Percentiles rank a stretch among this genome's conserved stretches.
Evolutionary conservation across 2,888 invertebrate genomes (phyloP).

Genomic region (Melitaea athalia): DNA sequence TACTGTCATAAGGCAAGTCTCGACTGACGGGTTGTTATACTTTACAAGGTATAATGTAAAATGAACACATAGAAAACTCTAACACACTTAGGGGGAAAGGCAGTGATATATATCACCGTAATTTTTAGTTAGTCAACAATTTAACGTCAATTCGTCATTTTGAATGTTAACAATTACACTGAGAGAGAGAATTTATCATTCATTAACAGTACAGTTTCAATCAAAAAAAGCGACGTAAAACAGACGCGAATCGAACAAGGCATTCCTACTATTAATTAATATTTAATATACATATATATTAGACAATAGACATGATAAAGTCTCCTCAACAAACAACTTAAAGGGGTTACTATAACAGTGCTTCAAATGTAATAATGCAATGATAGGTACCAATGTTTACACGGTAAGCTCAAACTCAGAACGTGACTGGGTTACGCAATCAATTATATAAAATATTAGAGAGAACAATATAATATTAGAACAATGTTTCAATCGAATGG

Average conservation of each 20-base stretch:
- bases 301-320: constrained; percentile 80
- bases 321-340: constrained; percentile 80
- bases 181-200: constrained; percentile 54
- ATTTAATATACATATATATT: constrained; percentile 65
- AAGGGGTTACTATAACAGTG: constrained; percentile 78
- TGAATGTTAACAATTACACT: constrained; percentile 59
- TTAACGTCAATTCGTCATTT: constrained; percentile 55
- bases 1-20: constrained; percentile 61
- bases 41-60: constrained; percentile 45
- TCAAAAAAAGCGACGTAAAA: constrained; percentile 67
- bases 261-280: constrained; percentile 71
- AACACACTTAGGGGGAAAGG: constrained; percentile 61
- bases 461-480: constrained; percentile 31
- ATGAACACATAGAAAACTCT: constrained; percentile 65
- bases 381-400: constrained; percentile 70
- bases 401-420: constrained; percentile 71
- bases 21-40: constrained; percentile 30
- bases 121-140: constrained; percentile 46
- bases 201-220: constrained; percentile 60
- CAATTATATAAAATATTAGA: constrained; percentile 35
- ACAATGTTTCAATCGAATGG: constrained; percentile 31
- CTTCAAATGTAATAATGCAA: constrained; percentile 72
- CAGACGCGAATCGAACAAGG: constrained; percentile 74
- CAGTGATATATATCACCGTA: constrained; percentile 64
- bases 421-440: constrained; percentile 42